Evolutionary conservation across 2,888 invertebrate species (phyloP).

Genomic region (Trissoscelio sp.): DNA sequence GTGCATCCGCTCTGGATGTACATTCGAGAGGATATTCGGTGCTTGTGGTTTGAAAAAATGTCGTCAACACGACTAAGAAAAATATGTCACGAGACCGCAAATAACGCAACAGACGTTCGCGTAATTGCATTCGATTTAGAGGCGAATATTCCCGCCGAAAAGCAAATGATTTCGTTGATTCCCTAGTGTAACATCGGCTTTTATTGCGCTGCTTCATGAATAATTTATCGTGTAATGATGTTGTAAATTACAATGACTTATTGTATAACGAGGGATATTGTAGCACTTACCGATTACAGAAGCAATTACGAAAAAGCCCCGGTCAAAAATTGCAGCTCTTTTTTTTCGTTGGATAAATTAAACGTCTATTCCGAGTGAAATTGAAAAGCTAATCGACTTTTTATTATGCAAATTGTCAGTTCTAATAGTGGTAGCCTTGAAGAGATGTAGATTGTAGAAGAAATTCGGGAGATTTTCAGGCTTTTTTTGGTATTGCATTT

Average conservation of each 20-base stretch:
- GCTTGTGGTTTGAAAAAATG: conserved; percentile 67
- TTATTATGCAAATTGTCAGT: conserved; percentile 1
- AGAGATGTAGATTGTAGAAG: too few relatives aligned
- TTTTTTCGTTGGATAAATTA: background rate
- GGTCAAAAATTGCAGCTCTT: background rate
- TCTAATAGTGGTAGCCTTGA: too few relatives aligned
- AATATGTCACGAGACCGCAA: conserved; percentile 66
- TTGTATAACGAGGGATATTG: conserved; percentile 22
- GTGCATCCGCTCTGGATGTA: conserved; percentile 69
- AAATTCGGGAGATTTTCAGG: too few relatives aligned
- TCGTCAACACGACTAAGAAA: conserved; percentile 65
- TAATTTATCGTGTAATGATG: conserved; percentile 60
- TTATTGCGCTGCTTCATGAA: conserved; percentile 55
- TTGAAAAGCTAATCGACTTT: conserved; percentile 5
- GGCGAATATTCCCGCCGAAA: conserved; percentile 28
- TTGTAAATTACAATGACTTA: conserved; percentile 62
- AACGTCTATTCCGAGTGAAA: too few relatives aligned
- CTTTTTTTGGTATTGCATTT: too few relatives aligned
- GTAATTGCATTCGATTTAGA: conserved; percentile 65
- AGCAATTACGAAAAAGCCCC: conserved; percentile 22
- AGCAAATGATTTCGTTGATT: conserved; percentile 57
- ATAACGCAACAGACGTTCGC: conserved; percentile 58
- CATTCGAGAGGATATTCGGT: conserved; percentile 69
- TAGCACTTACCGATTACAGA: conserved; percentile 15
- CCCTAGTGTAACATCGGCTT: conserved; percentile 31